Evolutionary conservation across 2,888 invertebrate genomes (phyloP), one percentile per base, ranked within the genome.

Genomic region (Aromia moschata): DNA sequence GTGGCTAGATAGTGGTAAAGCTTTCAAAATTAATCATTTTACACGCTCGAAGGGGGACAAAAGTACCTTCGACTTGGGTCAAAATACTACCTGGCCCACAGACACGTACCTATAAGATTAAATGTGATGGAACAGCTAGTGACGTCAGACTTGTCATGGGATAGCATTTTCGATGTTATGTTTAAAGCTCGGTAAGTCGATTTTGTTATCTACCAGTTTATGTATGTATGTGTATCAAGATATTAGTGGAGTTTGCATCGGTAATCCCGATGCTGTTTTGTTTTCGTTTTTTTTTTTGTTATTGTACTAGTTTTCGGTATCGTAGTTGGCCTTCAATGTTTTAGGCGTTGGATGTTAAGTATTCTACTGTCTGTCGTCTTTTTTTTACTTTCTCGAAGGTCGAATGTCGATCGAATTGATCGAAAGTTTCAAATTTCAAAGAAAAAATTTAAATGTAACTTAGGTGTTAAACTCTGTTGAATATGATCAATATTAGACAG

Each of bases 151-250:
- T 45, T 58, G 33, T 41, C 56, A 31, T 60, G 60, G 60, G 56
- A 60, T 56, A 60, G 38, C 52, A 60, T 60, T 56, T 60, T 60
- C 49, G 60, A 60, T 44, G 56, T 60, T 60, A 60, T 60, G 60
- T 60, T 56, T 60, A 60, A 60, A 12, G 31, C 55, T 25, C 44
- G 60, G 60, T 60, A 60, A 60, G 60, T 60, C 37, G 43, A 44
- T 45, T 54, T n/a, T 30, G 25, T 38, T 45, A 25, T 45, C 37
- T 45, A 54, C 38, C 38, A 38, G 47, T 47, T 17, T 38, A 40
- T n/a, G n/a, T n/a, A n/a, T n/a, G n/a, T n/a, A n/a, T n/a, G n/a
- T n/a, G n/a, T n/a, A 33, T 10, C 7, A 33, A 33, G 7, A 33
- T 33, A 33, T 2, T 33, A 11, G 25, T 49, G 7, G n/a, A 20